phyloP scores from a whole-genome alignment of 2,113 vertebrate genomes.

The Apistogramma diplotaenia region DNA sequence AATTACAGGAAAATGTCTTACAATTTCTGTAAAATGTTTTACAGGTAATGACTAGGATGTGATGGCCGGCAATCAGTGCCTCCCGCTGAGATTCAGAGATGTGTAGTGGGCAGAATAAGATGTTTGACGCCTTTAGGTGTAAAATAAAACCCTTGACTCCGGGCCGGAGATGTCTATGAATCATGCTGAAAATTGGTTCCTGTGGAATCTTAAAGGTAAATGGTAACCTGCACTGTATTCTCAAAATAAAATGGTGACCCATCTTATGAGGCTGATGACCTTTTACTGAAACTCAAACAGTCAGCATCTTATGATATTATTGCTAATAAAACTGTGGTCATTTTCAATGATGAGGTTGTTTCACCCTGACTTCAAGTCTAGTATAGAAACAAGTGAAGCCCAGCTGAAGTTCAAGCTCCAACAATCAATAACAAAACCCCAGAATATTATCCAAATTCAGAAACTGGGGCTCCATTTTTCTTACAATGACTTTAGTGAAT shows the following conservation, averaged over 20 bases:
- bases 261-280: slow-evolving; percentile 21
- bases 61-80: slow-evolving; percentile 59
- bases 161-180: slow-evolving; percentile 26
- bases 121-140: slow-evolving; percentile 18
- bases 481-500: neutral
- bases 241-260: slow-evolving; percentile 19
- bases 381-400: neutral
- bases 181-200: slow-evolving; percentile 48
- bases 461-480: neutral
- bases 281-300: slow-evolving; percentile 8
- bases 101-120: slow-evolving; percentile 34
- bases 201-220: slow-evolving; percentile 36
- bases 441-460: neutral
- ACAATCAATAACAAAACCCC: neutral
- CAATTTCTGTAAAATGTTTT: slow-evolving; percentile 58
- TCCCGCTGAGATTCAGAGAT: slow-evolving; percentile 53
- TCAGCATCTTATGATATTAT: neutral
- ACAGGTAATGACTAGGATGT: slow-evolving; percentile 49
- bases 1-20: slow-evolving; percentile 40
- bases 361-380: neutral
- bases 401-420: neutral
- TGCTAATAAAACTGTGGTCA: neutral
- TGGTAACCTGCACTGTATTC: slow-evolving; percentile 27
- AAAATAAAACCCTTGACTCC: neutral
- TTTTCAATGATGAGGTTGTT: neutral